Conservation (phyloP, 2,797 vertebrate species). For the Glossophaga mutica region DNA sequence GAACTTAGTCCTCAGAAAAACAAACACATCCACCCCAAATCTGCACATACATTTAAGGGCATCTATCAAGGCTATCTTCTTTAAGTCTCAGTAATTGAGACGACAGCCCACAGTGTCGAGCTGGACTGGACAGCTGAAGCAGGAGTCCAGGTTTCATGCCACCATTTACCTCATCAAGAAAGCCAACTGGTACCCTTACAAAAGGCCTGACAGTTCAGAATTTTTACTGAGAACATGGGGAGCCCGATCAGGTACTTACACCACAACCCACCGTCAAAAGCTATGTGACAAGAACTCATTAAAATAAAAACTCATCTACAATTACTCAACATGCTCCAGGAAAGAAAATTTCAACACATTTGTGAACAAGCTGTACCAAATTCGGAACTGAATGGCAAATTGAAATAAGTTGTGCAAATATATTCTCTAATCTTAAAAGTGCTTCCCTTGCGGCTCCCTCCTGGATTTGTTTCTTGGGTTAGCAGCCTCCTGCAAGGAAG, state of each 20-base stretch:
- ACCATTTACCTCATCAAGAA: neutral
- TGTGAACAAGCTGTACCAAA: slow-evolving; percentile 54
- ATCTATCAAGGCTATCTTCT: neutral
- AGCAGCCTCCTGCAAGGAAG: neutral
- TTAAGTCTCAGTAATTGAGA: neutral
- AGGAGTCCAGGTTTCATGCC: neutral
- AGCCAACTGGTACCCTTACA: neutral
- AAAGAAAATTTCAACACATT: slow-evolving; percentile 53
- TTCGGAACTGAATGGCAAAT: slow-evolving; percentile 43
- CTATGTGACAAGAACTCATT: neutral
- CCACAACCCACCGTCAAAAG: neutral
- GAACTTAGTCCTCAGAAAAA: neutral
- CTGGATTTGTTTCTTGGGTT: slow-evolving; percentile 37
- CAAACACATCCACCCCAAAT: neutral
- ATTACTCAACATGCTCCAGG: neutral
- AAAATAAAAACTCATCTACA: slow-evolving; percentile 36
- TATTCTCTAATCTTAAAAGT: slow-evolving; percentile 44
- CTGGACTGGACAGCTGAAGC: neutral
- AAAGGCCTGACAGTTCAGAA: neutral
- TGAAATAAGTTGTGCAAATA: slow-evolving; percentile 3
- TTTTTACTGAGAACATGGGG: neutral
- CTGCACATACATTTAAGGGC: neutral
- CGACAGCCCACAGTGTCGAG: neutral
- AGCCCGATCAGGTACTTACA: neutral
- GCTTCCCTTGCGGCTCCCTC: slow-evolving; percentile 16